Percentiles rank a stretch among this genome's conserved stretches.
Conservation (phyloP, 2,113 vertebrate species). For the Haplotaxodon microlepis region DNA sequence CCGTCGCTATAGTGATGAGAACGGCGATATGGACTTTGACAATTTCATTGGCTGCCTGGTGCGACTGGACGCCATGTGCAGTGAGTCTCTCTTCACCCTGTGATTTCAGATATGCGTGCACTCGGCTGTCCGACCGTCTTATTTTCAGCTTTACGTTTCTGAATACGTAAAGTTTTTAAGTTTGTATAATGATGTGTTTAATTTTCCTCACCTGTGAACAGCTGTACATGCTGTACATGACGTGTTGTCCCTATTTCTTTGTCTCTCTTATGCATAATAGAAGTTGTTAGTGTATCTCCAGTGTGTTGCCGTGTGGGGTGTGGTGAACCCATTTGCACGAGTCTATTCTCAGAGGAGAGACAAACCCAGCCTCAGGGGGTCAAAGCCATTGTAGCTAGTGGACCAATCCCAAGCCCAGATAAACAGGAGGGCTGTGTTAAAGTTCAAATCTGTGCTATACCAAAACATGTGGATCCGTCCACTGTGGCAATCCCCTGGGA, state of each 20-base stretch:
- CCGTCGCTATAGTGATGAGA: slow-evolving; percentile 77
- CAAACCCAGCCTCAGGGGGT: background rate
- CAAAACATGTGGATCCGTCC: background rate
- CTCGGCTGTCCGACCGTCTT: background rate
- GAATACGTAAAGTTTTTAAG: fast-evolving
- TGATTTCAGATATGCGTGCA: fast-evolving
- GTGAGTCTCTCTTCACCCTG: slow-evolving; percentile 56
- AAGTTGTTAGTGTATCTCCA: fast-evolving
- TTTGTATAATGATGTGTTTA: background rate
- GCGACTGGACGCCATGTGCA: slow-evolving; percentile 90
- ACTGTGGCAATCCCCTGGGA: fast-evolving
- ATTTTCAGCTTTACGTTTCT: background rate
- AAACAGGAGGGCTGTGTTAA: background rate
- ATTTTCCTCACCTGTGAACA: background rate
- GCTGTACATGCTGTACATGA: background rate
- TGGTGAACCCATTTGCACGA: background rate
- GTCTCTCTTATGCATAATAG: fast-evolving
- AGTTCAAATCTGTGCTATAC: background rate
- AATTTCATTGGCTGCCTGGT: slow-evolving; percentile 88
- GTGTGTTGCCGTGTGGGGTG: fast-evolving
- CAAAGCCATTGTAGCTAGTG: background rate
- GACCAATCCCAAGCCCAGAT: background rate
- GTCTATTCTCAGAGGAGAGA: background rate
- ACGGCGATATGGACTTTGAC: slow-evolving; percentile 86
- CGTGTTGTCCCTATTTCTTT: fast-evolving